Conservation (phyloP, 2,888 invertebrate species). For the Lamellibrachia columna region DNA sequence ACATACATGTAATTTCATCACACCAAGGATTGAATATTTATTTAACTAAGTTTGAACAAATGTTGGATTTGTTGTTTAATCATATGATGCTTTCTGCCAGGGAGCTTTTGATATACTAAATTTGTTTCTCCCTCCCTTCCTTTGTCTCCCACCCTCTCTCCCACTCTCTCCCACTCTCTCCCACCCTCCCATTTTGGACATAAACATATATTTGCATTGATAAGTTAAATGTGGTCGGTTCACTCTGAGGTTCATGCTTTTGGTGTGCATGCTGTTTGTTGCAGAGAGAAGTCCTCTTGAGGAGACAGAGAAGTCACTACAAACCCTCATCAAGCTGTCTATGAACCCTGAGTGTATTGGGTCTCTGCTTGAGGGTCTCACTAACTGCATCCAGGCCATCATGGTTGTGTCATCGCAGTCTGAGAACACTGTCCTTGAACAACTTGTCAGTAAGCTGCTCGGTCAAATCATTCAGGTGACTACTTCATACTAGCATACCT, state of each 20-base stretch:
- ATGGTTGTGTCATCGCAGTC: conserved; percentile 30
- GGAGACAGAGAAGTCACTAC: conserved; percentile 69
- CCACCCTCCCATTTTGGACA: neutral
- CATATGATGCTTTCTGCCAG: no score
- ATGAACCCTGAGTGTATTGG: conserved; percentile 71
- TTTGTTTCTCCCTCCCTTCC: no score
- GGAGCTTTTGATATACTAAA: no score
- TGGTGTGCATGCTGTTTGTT: conserved; percentile 31
- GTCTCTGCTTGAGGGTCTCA: conserved; percentile 68
- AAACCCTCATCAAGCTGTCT: conserved; percentile 70
- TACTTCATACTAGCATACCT: neutral
- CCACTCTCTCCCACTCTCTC: no score
- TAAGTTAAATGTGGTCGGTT: neutral
- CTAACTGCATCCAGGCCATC: conserved; percentile 36
- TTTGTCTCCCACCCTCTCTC: no score
- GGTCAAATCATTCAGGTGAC: conserved; percentile 32
- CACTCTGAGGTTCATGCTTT: neutral
- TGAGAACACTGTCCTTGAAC: conserved; percentile 35
- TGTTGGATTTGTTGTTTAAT: no score
- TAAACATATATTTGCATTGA: neutral
- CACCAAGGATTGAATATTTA: no score
- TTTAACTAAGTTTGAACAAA: no score
- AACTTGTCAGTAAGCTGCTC: conserved; percentile 29
- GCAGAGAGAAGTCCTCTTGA: conserved; percentile 57
- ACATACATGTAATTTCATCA: no score